A percentile compares a stretch with the other conserved stretches of the same genome.
phyloP scores from a whole-genome alignment of 2,797 vertebrate species.

The Austrolebias charrua region DNA sequence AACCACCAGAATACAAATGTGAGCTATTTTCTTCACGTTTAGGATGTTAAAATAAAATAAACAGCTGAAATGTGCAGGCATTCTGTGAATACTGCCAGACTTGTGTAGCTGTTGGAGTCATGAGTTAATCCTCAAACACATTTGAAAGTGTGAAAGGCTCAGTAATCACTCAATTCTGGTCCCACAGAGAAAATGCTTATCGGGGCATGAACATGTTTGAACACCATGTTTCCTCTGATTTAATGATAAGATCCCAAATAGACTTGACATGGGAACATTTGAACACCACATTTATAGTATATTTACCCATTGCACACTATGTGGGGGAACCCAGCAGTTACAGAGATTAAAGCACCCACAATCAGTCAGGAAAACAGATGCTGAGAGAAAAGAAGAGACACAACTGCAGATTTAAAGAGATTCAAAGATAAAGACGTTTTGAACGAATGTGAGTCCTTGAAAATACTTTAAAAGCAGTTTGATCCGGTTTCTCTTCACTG shows the following conservation, averaged over 20 bases:
- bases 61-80: background rate
- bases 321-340: background rate
- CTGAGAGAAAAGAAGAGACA: background rate
- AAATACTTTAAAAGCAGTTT: background rate
- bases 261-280: slow-evolving; percentile 2
- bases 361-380: slow-evolving; percentile 2
- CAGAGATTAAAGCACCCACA: slow-evolving; percentile 10
- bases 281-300: slow-evolving; percentile 2
- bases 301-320: background rate
- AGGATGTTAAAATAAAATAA: background rate
- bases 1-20: background rate
- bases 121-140: slow-evolving; percentile 22
- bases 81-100: background rate
- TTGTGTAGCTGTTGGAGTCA: slow-evolving; percentile 10
- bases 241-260: slow-evolving; percentile 5
- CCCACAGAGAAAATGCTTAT: slow-evolving; percentile 6
- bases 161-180: slow-evolving; percentile 9
- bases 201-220: slow-evolving; percentile 19
- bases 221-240: slow-evolving; percentile 26
- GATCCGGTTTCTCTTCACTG: background rate
- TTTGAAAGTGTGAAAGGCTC: slow-evolving; percentile 14
- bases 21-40: background rate
- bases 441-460: slow-evolving; percentile 21
- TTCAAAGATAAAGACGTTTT: slow-evolving; percentile 9
- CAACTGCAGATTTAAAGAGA: slow-evolving; percentile 6